Evolutionary conservation across 2,797 vertebrate genomes (phyloP).

Genomic region (Crocodylus rhombifer): DNA sequence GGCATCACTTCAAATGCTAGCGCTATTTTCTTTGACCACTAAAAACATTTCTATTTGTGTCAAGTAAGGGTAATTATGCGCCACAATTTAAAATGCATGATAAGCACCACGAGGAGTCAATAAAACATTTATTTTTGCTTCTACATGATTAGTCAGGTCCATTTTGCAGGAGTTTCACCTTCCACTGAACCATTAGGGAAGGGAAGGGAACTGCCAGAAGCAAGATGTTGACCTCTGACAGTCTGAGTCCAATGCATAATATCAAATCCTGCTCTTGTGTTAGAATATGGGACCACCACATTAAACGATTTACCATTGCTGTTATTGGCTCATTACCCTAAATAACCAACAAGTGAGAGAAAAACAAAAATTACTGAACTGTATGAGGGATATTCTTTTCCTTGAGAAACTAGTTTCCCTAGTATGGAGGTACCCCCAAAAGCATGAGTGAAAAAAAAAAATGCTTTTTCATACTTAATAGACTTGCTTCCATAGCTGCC

Average conservation of each 20-base stretch:
- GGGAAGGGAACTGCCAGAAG: background rate
- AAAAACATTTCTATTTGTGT: background rate
- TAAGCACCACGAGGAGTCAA: background rate
- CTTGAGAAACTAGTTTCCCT: background rate
- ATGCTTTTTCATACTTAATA: background rate
- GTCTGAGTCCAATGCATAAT: background rate
- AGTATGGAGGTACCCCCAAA: background rate
- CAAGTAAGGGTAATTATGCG: background rate
- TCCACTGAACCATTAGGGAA: background rate
- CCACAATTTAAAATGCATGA: background rate
- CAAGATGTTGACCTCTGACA: background rate
- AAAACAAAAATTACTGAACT: background rate
- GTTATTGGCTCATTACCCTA: background rate
- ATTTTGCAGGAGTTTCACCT: background rate
- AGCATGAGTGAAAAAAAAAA: background rate
- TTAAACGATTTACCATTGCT: background rate
- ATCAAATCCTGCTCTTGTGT: background rate
- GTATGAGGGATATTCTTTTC: background rate
- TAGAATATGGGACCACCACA: background rate
- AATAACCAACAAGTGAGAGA: rapidly evolving
- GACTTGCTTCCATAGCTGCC: background rate
- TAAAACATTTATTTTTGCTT: background rate
- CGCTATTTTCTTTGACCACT: background rate
- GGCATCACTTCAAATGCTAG: background rate
- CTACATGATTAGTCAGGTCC: background rate